A percentile compares a stretch with the other conserved stretches of the same genome.
Evolutionary conservation across 2,888 invertebrate species (phyloP).

Genomic region (Hypolimnas misippus): DNA sequence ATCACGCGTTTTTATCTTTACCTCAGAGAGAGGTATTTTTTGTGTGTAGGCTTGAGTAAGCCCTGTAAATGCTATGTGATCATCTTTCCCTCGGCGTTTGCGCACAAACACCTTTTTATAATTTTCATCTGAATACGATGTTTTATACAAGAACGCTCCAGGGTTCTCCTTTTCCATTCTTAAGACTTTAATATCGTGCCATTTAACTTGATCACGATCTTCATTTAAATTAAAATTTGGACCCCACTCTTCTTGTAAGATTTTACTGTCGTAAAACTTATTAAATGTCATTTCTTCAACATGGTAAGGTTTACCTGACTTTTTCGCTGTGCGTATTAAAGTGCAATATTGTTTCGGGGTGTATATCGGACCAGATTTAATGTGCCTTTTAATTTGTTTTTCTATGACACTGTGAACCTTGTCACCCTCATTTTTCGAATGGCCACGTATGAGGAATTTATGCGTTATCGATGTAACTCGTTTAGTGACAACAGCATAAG

Average conservation of each 20-base stretch:
- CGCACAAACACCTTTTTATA: too few species aligned
- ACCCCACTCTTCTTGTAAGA: neutral
- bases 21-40: too few species aligned
- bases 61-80: too few species aligned
- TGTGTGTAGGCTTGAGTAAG: too few species aligned
- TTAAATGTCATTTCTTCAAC: neutral
- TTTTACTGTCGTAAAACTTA: neutral
- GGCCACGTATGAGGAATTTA: slow-evolving; percentile 29
- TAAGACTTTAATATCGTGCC: neutral
- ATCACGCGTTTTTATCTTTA: too few species aligned
- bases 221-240: neutral
- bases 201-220: neutral
- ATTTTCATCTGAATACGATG: neutral
- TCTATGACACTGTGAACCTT: slow-evolving; percentile 28
- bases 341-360: slow-evolving; percentile 18
- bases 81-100: too few species aligned
- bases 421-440: slow-evolving; percentile 29
- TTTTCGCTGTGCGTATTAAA: neutral
- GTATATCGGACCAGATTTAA: slow-evolving; percentile 25
- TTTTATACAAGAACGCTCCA: neutral
- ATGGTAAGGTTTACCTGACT: neutral
- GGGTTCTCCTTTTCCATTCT: neutral
- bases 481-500: neutral
- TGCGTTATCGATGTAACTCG: slow-evolving; percentile 23
- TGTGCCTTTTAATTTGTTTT: slow-evolving; percentile 24